Base-by-base conservation (phyloP, 2,797 vertebrate genomes). In the Myotis pilosus region DNA sequence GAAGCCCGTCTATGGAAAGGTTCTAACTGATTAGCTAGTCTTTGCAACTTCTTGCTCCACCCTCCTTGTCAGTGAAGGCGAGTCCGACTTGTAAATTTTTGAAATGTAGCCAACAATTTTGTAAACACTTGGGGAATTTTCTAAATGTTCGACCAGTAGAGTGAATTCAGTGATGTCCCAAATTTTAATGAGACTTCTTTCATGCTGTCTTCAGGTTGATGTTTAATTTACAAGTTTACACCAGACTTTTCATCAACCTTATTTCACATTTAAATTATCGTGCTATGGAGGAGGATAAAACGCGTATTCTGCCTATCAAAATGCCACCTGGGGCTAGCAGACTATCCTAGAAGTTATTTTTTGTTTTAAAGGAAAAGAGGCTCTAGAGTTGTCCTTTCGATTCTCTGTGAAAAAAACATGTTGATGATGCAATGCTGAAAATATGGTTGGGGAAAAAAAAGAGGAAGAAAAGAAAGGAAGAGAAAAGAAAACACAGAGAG, bases 361-460 rank as follows among this genome's bases (percentile, higher is more conserved):
- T 91, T 92, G 53, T 16, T 76, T 84, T 91, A 69, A 86, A 89
- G 71, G 64, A 69, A 76, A 96, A 92, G 28, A 23, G 6, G 11
- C 23, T 89, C 28, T 53, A 75, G 81, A 72, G 57, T 11, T 79
- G 33, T 62, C 51, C 44, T 91, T 91, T 30, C 76, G 36, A 84
- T 69, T 96, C 86, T 87, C 57, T 82, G 41, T 82, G 84, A 30
- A 80, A 94, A 94, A 85, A 93, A 87, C 49, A 90, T 53, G 19
- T 23, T 81, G 60, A 68, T 5, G 28, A 74, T 20, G 60, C 13
- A 55, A 82, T 15, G 49, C 47, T 28, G 16, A 72, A 92, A 94
- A 84, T 55, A n/a, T 6, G 10, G 12, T 11, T 1, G 2, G 10
- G 20, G 1, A 25, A 7, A 51, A 19, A 51, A 33, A 51, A 51